Evolutionary conservation across 2,797 vertebrate genomes (phyloP).

Genomic region (Sebastolobus altivelis): DNA sequence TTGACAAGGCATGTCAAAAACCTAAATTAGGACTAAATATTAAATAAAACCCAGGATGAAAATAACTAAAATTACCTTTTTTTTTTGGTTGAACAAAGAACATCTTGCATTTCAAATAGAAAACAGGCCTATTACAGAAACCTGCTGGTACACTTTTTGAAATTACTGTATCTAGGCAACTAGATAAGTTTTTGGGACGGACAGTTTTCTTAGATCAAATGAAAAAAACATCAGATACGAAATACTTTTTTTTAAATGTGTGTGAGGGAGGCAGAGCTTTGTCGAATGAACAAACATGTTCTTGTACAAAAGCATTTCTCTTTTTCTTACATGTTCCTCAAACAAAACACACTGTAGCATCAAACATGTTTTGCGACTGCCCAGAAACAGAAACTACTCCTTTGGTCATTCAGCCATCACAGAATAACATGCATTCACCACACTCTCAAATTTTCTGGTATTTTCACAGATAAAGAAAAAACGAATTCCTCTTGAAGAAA

Average conservation of each 20-base stretch:
- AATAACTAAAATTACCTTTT: not conserved
- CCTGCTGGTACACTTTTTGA: not conserved
- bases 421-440: slow-evolving; percentile 13
- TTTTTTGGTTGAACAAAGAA: not conserved
- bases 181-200: not conserved
- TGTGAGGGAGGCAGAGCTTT: not conserved
- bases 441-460: not conserved
- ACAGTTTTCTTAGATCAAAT: slow-evolving; percentile 16
- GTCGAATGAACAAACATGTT: slow-evolving; percentile 28
- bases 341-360: slow-evolving; percentile 29
- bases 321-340: slow-evolving; percentile 7
- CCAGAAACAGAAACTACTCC: slow-evolving; percentile 4
- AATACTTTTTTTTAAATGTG: not conserved
- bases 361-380: not conserved
- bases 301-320: slow-evolving; percentile 23
- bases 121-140: not conserved
- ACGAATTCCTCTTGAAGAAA: not conserved
- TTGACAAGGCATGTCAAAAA: not conserved
- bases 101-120: not conserved
- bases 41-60: not conserved
- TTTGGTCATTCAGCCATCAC: slow-evolving; percentile 5
- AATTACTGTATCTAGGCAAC: not conserved
- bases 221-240: slow-evolving; percentile 9
- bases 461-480: not conserved
- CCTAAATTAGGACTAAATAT: not conserved